These are phyloP conservation scores for Leptobrachium ailaonicum DNA, from an alignment of 2,113 vertebrate genomes.

Conservation along the genomic window DNA sequence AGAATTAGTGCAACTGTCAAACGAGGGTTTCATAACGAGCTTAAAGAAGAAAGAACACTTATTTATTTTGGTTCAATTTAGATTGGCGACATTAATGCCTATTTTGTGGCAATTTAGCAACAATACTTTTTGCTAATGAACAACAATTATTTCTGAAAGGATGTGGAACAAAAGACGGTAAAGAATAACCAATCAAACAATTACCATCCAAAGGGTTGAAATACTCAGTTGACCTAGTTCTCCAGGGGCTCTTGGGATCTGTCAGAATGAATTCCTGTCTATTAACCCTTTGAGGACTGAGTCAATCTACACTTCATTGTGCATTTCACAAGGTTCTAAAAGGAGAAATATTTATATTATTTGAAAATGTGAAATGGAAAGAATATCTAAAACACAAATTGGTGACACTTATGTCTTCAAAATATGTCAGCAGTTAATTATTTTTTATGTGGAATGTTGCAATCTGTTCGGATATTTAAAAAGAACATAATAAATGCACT, in stretches of 20 bases:
- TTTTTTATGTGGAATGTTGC: no score
- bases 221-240: slow-evolving; percentile 75
- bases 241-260: slow-evolving; percentile 39
- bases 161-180: slow-evolving; percentile 86
- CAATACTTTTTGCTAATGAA: slow-evolving; percentile 81
- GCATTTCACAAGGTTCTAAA: not conserved
- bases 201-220: slow-evolving; percentile 72
- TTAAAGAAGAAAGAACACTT: no score
- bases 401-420: no score
- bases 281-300: not conserved
- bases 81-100: slow-evolving; percentile 84
- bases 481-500: no score
- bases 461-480: no score
- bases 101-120: slow-evolving; percentile 74
- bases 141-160: slow-evolving; percentile 82
- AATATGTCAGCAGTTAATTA: no score
- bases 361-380: not conserved
- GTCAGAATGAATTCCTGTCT: slow-evolving; percentile 16
- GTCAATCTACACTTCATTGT: not conserved
- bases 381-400: no score
- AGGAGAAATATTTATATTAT: not conserved
- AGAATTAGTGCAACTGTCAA: no score
- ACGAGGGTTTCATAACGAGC: no score
- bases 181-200: slow-evolving; percentile 79
- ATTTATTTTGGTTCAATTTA: slow-evolving; percentile 71